Evolutionary conservation across 2,888 invertebrate genomes (phyloP).

Genomic region (Cataglyphis cursor): DNA sequence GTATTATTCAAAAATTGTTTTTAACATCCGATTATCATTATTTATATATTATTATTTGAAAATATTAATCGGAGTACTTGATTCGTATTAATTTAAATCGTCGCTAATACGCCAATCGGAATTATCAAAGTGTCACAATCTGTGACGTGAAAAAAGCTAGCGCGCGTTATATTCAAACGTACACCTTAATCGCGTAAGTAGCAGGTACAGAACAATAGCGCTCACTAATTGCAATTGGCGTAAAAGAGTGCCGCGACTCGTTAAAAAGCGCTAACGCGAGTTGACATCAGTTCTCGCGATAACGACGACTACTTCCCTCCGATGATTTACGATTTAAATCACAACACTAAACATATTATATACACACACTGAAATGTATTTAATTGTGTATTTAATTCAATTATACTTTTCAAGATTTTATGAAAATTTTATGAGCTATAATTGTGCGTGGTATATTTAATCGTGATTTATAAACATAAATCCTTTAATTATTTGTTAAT

Average conservation of each 20-base stretch:
- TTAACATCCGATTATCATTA: neutral
- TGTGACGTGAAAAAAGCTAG: neutral
- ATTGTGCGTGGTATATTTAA: neutral
- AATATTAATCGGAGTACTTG: conserved; percentile 2
- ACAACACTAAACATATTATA: neutral
- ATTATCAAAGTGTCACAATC: conserved; percentile 15
- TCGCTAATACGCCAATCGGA: neutral
- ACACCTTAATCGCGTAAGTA: conserved; percentile 18
- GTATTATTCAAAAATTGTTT: neutral
- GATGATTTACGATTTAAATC: conserved; percentile 2
- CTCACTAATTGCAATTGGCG: conserved; percentile 33
- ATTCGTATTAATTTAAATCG: conserved; percentile 10
- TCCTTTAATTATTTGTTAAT: neutral
- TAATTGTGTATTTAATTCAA: neutral
- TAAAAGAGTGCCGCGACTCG: conserved; percentile 11
- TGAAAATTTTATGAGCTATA: neutral
- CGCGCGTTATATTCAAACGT: conserved; percentile 1
- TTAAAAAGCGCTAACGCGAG: conserved; percentile 25
- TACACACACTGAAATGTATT: neutral
- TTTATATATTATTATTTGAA: neutral
- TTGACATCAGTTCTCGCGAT: conserved; percentile 34
- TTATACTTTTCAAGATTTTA: neutral
- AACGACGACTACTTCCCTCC: conserved; percentile 10
- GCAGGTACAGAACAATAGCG: conserved; percentile 26
- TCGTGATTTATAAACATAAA: conserved; percentile 11